These are phyloP conservation scores for Eupristina koningsbergeri DNA, from an alignment of 1,140 invertebrate species.

Conservation along the genomic window DNA sequence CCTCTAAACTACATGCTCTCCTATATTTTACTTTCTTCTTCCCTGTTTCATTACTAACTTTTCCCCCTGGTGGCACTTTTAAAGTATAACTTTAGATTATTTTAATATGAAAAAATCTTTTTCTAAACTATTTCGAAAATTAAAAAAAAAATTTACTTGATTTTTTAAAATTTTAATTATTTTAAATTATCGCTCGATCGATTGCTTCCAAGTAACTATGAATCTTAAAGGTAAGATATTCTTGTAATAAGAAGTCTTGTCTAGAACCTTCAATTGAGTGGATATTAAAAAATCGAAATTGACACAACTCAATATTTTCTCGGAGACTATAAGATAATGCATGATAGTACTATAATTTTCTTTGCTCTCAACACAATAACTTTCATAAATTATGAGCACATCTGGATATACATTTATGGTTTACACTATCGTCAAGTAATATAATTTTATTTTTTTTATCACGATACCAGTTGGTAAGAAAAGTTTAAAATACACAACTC, in stretches of 20 bases:
- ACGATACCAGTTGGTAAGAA: not conserved
- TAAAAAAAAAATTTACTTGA: no score
- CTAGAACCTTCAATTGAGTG: not conserved
- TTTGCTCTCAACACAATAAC: conserved; percentile 24
- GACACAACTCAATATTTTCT: not conserved
- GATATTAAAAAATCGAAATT: conserved; percentile 33
- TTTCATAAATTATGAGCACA: conserved; percentile 19
- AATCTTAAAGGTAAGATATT: no score
- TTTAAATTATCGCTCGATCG: no score
- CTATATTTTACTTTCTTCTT: not conserved
- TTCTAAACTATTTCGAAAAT: no score
- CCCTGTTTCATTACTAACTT: not conserved
- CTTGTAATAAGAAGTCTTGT: no score
- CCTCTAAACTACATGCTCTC: conserved; percentile 27
- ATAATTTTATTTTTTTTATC: not conserved
- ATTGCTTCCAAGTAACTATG: no score
- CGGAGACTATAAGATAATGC: conserved; percentile 44
- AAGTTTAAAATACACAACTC: no score
- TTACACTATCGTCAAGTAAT: not conserved
- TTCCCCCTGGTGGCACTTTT: no score
- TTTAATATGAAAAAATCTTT: no score
- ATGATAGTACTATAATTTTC: conserved; percentile 34
- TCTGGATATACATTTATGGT: not conserved
- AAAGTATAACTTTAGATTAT: no score
- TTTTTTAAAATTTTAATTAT: no score